Conservation (phyloP, 2,888 invertebrate species). For the Papilio gigon region DNA sequence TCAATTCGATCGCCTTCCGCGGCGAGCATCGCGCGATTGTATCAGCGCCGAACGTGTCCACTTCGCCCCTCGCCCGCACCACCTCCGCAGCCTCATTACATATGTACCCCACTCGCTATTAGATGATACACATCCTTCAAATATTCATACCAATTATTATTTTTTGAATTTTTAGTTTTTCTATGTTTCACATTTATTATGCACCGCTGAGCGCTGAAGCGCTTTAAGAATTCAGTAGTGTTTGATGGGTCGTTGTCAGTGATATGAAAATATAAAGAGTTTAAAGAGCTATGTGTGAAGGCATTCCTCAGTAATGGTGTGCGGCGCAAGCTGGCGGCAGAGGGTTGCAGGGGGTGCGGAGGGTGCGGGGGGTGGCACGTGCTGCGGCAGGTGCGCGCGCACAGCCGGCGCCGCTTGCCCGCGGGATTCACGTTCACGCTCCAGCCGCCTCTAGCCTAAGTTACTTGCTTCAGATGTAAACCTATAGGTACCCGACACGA, state of each 20-base stretch:
- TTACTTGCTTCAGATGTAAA: too few species aligned
- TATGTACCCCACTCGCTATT: background rate
- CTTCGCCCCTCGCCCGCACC: conserved; percentile 39
- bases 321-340: conserved; percentile 43
- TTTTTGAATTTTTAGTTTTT: too few species aligned
- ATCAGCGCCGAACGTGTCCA: conserved; percentile 49
- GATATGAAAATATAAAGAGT: conserved; percentile 33
- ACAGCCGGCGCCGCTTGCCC: conserved; percentile 68
- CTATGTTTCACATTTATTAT: too few species aligned
- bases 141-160: too few species aligned
- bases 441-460: conserved; percentile 66
- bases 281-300: conserved; percentile 51
- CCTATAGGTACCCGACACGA: too few species aligned
- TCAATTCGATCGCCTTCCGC: conserved; percentile 51
- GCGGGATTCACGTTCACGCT: conserved; percentile 65
- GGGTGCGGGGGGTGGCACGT: conserved; percentile 52
- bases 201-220: too few species aligned
- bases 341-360: conserved; percentile 51
- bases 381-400: conserved; percentile 69
- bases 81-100: conserved; percentile 5
- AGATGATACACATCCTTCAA: too few species aligned
- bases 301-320: conserved; percentile 48
- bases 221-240: background rate
- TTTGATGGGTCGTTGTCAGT: background rate
- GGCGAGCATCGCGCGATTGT: conserved; percentile 48